Evolutionary conservation across 2,113 vertebrate species (phyloP), one percentile per base, ranked within the genome.

Genomic region (Pseudonaja textilis): DNA sequence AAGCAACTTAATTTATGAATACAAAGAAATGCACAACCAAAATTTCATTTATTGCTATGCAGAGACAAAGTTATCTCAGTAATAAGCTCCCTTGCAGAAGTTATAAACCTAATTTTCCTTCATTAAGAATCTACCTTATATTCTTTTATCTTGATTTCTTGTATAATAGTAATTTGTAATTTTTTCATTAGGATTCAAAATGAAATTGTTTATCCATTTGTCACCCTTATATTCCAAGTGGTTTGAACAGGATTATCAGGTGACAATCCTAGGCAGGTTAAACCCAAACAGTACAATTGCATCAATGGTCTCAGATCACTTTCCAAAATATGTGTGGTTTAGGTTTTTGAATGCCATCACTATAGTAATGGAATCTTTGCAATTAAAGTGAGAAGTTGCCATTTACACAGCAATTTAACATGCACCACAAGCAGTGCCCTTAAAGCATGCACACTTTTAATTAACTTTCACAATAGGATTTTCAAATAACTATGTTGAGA

Each of bases 31-130:
- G n/a, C 29, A 3, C 85, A 56, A 93, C 57, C 6, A 88, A 89
- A 54, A 93, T 34, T 85, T 74, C 47, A 95, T 85, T 96, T 96
- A 97, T 93, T 97, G 93, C 95, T 96, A 91, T 94, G 94, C 94
- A 96, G 91, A 96, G 95, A 94, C 55, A 88, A 20, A 92, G 89
- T 85, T 93, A 85, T 47, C 74, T 90, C 90, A 95, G 92, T 29
- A 93, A 45, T 34, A 85, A 87, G 25, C n/a, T 85, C 56, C 85
- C 64, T 87, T 93, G 91, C 91, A 34, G 93, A 61, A 85, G 7
- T n/a, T n/a, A 26, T 34, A 34, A 57, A 85, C 81, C 74, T 61
- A 50, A 88, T 81, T 74, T 61, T 4, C 55, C 56, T 34, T 50
- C 16, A 88, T 52, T 25, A 74, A 56, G 56, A 50, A 89, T 9